These are phyloP conservation scores for Xenopus borealis DNA, from an alignment of 2,113 vertebrate species.

Conservation along the genomic window DNA sequence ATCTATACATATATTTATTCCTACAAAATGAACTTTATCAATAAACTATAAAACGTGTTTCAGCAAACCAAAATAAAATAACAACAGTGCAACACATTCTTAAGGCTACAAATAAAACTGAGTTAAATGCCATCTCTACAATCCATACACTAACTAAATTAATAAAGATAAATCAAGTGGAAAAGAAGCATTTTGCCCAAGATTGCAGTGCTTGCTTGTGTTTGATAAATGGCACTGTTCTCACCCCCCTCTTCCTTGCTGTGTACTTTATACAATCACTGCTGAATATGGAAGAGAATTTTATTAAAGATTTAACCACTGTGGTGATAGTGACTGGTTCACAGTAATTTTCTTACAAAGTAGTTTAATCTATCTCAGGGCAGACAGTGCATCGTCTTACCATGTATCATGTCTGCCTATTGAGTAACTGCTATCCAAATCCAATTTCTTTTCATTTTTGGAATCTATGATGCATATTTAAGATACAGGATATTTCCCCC, in stretches of 20 bases:
- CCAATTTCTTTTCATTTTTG: constrained; percentile 84
- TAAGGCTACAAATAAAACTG: neutral
- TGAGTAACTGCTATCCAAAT: constrained; percentile 84
- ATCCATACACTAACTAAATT: constrained; percentile 67
- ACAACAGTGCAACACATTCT: constrained; percentile 54
- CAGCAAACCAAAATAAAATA: constrained; percentile 9
- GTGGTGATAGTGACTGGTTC: constrained; percentile 90
- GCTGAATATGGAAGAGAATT: constrained; percentile 95
- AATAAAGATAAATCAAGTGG: constrained; percentile 74
- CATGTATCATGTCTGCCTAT: constrained; percentile 96
- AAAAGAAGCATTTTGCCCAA: constrained; percentile 70
- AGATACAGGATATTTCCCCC: constrained; percentile 70
- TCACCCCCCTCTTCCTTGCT: constrained; percentile 69
- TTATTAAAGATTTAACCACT: constrained; percentile 96
- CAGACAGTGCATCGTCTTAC: constrained; percentile 97
- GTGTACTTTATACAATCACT: constrained; percentile 82
- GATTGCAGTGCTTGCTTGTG: constrained; percentile 74
- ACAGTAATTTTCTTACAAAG: constrained; percentile 99
- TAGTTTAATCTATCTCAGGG: constrained; percentile 99
- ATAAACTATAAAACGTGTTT: neutral
- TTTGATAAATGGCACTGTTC: constrained; percentile 81
- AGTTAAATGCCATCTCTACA: constrained; percentile 58
- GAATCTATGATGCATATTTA: constrained; percentile 82
- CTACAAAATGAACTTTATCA: neutral
- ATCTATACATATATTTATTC: neutral